Evolutionary conservation across 2,113 vertebrate species (phyloP).

Genomic region (Calyptommatus sinebrachiatus): DNA sequence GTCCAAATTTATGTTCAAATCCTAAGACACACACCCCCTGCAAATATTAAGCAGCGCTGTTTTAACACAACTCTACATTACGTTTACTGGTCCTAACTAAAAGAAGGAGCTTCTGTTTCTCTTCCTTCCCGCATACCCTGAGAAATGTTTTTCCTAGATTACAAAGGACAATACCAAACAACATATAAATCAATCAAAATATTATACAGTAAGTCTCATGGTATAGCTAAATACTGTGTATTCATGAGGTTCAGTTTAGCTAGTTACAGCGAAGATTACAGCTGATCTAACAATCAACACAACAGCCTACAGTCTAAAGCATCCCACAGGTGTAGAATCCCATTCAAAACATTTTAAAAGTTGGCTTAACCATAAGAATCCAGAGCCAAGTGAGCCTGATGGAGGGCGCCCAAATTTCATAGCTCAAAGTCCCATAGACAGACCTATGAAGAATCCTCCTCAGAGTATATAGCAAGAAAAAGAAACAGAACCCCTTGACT

Average conservation of each 20-base stretch:
- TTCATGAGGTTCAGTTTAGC: not conserved
- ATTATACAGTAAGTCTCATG: not conserved
- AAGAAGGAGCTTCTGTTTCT: not conserved
- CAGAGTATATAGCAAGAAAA: slow-evolving; percentile 37
- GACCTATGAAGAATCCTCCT: slow-evolving; percentile 47
- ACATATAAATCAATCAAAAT: not conserved
- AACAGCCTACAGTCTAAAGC: slow-evolving; percentile 26
- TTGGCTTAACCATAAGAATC: slow-evolving; percentile 18
- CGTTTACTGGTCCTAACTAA: not conserved
- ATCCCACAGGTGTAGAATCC: slow-evolving; percentile 49
- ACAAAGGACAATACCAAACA: not conserved
- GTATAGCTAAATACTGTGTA: slow-evolving; percentile 1
- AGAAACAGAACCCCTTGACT: slow-evolving; percentile 57
- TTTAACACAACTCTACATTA: not conserved
- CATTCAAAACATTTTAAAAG: slow-evolving; percentile 47
- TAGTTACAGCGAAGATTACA: not conserved
- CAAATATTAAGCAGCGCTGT: not conserved
- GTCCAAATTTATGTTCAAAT: not conserved
- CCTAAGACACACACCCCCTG: not conserved
- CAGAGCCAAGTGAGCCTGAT: slow-evolving; percentile 40
- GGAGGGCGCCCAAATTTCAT: slow-evolving; percentile 41
- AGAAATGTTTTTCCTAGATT: too few species aligned
- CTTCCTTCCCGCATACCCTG: too few species aligned
- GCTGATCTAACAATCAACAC: not conserved
- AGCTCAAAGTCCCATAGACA: slow-evolving; percentile 42